phyloP scores from a whole-genome alignment of 2,888 invertebrate genomes.

The Drosophila rellima region DNA sequence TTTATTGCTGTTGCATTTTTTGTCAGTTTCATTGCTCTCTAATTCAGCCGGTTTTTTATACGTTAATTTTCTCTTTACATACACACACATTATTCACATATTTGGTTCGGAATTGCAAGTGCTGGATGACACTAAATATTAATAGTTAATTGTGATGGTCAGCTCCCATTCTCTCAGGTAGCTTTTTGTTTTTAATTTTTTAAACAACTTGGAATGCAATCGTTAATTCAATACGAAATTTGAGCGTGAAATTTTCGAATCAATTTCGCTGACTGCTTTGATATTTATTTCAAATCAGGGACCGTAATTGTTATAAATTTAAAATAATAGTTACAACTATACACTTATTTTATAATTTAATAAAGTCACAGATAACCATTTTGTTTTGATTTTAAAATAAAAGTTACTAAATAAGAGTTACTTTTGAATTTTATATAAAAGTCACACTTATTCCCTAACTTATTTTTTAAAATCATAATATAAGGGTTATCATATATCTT shows the following conservation, averaged over 20 bases:
- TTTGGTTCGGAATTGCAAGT: neutral
- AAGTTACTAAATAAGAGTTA: too few species aligned
- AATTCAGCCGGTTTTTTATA: neutral
- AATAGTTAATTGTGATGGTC: neutral
- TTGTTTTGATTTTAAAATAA: too few species aligned
- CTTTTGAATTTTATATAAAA: too few species aligned
- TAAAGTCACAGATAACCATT: too few species aligned
- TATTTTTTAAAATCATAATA: too few species aligned
- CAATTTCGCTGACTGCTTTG: neutral
- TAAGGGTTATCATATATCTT: too few species aligned
- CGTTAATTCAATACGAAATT: too few species aligned
- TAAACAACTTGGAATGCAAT: neutral
- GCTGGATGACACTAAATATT: neutral
- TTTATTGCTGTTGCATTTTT: neutral
- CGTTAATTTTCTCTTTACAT: neutral
- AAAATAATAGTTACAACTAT: neutral
- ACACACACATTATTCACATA: neutral
- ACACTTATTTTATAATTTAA: too few species aligned
- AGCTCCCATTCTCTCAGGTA: neutral
- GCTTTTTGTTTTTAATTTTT: neutral
- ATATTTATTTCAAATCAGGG: neutral
- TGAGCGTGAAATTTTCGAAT: neutral
- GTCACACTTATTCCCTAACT: too few species aligned
- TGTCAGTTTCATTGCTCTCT: slow-evolving; percentile 4
- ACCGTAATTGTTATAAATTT: neutral